Base-by-base conservation (phyloP, 37 sponge, comb jelly and placozoan species). In the Ephydatia muelleri region DNA sequence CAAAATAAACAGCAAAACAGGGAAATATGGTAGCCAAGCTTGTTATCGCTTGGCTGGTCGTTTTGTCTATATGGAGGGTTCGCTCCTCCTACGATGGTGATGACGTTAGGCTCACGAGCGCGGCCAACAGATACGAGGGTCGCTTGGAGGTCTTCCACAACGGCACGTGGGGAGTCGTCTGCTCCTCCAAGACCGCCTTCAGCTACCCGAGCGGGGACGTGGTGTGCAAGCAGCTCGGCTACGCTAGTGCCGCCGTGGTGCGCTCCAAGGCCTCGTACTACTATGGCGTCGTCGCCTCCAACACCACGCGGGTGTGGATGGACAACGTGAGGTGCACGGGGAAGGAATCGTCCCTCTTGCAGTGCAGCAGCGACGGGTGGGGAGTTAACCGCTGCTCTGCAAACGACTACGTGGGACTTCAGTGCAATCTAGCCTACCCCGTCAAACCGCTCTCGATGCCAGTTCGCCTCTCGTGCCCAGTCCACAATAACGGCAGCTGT, bases 381-480 rank as follows among this genome's bases (percentile, higher is more conserved):
- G 57, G 57, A 1, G 57, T 57, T 57, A 57, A 5, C 57, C 57
- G 16, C 57, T 57, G 57, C 57, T 4, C 19, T 14, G 19, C 16
- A 19, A 57, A 57, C 57, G 57, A 57, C 57, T 57, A 57, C 57
- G 16, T 57, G 19, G 57, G 57, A 57, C 57, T 57, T 14, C 57
- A 57, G 57, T 57, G 57, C 57, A 57, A 57, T 11, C 57, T 57
- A 57, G 1, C 16, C 6, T 57, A 57, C 16, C 57, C 57, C 0
- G 57, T 57, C 57, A 86, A 86, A 67, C 78, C 83, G 25, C 2
- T 30, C 5, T 23, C n/a, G 0, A 29, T 93, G 43, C 80, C 93
- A 1, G 30, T 89, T 2, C 38, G 87, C 21, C 34, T 93, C 26
- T 68, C 71, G 70, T 93, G 93, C 79, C 90, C 93, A 31, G 28